A percentile compares a stretch with the other conserved stretches of the same genome.
Evolutionary conservation across 2,888 invertebrate species (phyloP).

Genomic region (Melinopterus prodromus): DNA sequence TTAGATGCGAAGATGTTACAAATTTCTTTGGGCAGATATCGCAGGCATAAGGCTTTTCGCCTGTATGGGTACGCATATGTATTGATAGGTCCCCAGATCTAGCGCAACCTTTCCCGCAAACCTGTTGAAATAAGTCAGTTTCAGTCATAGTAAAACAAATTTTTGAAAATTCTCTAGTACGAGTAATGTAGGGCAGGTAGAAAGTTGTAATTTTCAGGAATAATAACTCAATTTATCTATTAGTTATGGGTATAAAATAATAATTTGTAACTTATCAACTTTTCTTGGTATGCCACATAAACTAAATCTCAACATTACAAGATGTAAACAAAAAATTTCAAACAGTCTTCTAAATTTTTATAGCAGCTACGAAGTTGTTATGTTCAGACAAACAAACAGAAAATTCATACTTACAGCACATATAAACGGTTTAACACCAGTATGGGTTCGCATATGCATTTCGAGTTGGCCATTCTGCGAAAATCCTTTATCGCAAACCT

Average conservation of each 20-base stretch:
- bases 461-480: slow-evolving; percentile 53
- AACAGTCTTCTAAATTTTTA: no score
- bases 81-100: slow-evolving; percentile 52
- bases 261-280: no score
- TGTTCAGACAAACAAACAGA: no score
- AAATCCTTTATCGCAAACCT: slow-evolving; percentile 51
- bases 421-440: slow-evolving; percentile 53
- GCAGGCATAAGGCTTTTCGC: slow-evolving; percentile 53
- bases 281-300: no score
- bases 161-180: not conserved
- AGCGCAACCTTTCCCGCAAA: slow-evolving; percentile 52
- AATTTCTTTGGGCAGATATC: slow-evolving; percentile 50
- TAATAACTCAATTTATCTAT: no score
- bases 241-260: no score
- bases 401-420: slow-evolving; percentile 48
- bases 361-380: no score
- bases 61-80: slow-evolving; percentile 54
- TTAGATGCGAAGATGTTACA: slow-evolving; percentile 53
- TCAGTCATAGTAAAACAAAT: not conserved
- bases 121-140: not conserved
- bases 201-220: no score
- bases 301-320: no score
- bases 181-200: no score
- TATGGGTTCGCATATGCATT: slow-evolving; percentile 52
- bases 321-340: no score